Conservation (phyloP, 1,140 invertebrate genomes). For the Drosophila pallidifrons region DNA sequence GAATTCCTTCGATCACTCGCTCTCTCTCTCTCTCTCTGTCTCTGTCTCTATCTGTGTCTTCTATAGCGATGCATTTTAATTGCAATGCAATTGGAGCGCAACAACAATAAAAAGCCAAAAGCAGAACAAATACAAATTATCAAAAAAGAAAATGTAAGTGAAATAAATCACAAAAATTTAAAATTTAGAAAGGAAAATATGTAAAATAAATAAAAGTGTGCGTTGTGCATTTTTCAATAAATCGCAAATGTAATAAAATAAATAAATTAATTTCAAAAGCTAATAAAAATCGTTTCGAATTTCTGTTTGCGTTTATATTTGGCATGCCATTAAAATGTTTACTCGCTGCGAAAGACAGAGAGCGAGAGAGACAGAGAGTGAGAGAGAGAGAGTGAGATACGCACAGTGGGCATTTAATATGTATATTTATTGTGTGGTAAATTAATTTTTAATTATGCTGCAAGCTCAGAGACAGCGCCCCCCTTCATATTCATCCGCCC, state of each 20-base stretch:
- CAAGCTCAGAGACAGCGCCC: background rate
- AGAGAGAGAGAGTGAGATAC: background rate
- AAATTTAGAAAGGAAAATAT: background rate
- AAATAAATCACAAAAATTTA: background rate
- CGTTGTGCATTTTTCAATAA: background rate
- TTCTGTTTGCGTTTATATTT: constrained; percentile 32
- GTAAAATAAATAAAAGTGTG: too few relatives aligned
- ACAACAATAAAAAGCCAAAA: background rate
- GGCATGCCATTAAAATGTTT: constrained; percentile 36
- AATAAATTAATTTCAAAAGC: constrained; percentile 3
- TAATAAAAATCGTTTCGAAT: constrained; percentile 9
- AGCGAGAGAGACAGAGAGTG: background rate
- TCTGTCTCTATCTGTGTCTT: background rate
- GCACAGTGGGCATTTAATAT: constrained; percentile 26
- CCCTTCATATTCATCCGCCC: too few relatives aligned
- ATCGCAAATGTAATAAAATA: background rate
- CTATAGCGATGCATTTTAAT: constrained; percentile 17
- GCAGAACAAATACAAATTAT: background rate
- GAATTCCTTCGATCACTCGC: constrained; percentile 1
- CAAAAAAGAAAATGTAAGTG: too few relatives aligned
- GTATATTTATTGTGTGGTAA: constrained; percentile 57
- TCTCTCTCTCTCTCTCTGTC: constrained; percentile 1
- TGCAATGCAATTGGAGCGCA: background rate
- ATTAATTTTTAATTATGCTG: constrained; percentile 79
- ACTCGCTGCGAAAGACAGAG: background rate